Evolutionary conservation across 2,888 invertebrate genomes (phyloP), one percentile per base, ranked within the genome.

Genomic region (Troglohyphantes excavatus): DNA sequence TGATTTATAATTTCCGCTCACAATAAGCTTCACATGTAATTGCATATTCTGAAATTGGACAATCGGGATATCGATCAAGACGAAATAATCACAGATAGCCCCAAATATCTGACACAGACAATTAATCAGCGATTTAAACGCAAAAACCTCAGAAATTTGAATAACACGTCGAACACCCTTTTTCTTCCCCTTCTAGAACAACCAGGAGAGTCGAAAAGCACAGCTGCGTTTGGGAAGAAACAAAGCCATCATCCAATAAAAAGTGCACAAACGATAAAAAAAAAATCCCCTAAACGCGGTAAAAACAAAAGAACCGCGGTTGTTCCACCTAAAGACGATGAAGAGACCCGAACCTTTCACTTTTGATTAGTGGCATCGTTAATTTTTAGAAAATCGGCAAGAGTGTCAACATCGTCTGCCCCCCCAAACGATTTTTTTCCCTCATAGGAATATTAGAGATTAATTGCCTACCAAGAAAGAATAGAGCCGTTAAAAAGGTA

Each of bases 351-450:
- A 72, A 67, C 73, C 73, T 88, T 88, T 88, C 87, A 88, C 87
- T 88, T 88, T 88, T 88, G 87, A 88, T 88, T 88, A 88, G 81
- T 81, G 26, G 73, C 81, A 73, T 88, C 87, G 87, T 88, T 88
- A 88, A 88, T 88, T 88, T 81, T 81, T 27, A 43, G 26, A 65
- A 88, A 88, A 88, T 88, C 73, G 81, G 81, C 73, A 81, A 13
- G 39, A 63, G 43, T 79, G 87, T 88, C 87, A 88, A 81, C 73
- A 88, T 81, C 87, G 81, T 88, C 81, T 88, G 78, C 65, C 27
- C 27, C 19, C 72, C 79, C 75, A 81, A 59, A 59, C 53, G 23
- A 67, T 76, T 79, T 72, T 87, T 73, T 73, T 27, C 33, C 23
- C 65, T 63, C 75, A n/a, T 61, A 70, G 33, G 73, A 81, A 88